Conservation (phyloP, 2,797 vertebrate genomes). For the Myiotriccus ornatus region DNA sequence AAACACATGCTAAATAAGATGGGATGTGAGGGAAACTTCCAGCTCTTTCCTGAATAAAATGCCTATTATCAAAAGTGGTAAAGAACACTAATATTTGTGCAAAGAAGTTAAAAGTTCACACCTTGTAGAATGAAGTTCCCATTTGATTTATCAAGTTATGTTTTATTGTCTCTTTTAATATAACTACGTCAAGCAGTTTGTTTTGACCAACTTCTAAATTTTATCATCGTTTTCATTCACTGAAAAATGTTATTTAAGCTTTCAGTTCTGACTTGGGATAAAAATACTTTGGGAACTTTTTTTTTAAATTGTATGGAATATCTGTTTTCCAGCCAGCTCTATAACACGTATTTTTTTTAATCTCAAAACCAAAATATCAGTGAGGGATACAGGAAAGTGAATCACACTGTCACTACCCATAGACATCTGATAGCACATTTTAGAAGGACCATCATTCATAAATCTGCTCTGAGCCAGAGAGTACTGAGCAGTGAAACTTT, state of each 20-base stretch:
- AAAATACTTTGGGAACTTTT: neutral
- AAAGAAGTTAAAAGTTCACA: neutral
- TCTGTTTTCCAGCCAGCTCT: fast-evolving
- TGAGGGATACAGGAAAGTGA: neutral
- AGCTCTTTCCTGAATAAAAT: neutral
- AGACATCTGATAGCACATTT: neutral
- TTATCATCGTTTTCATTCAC: neutral
- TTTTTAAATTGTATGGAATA: neutral
- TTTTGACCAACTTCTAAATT: neutral
- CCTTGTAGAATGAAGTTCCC: neutral
- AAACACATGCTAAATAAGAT: neutral
- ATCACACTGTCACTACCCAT: neutral
- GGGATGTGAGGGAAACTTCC: neutral
- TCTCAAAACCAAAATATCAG: neutral
- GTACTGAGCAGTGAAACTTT: neutral
- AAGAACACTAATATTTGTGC: neutral
- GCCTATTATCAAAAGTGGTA: neutral
- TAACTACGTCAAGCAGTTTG: neutral
- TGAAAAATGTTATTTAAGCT: neutral
- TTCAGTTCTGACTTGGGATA: neutral
- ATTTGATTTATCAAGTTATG: neutral
- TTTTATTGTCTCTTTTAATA: neutral
- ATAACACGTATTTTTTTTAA: neutral
- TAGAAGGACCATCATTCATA: neutral
- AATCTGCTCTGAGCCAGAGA: neutral